Conservation (phyloP, 2,113 vertebrate genomes). For the Blennius ocellaris region DNA sequence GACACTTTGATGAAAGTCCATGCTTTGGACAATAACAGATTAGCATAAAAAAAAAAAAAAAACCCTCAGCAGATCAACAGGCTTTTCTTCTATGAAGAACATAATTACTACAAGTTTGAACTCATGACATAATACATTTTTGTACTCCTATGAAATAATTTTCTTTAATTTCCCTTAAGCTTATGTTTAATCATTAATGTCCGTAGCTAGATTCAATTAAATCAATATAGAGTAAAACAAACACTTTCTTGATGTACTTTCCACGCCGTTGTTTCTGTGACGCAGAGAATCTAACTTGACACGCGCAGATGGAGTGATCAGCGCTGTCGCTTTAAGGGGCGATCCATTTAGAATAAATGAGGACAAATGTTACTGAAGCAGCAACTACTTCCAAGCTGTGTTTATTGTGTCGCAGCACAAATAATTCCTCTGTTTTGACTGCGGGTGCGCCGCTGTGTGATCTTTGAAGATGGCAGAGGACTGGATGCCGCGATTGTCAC, state of each 20-base stretch:
- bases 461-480: conserved; percentile 49
- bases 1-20: too few species aligned
- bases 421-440: conserved; percentile 49
- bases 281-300: conserved; percentile 51
- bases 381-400: conserved; percentile 40
- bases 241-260: background rate
- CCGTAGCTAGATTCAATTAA: background rate
- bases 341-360: conserved; percentile 61
- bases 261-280: conserved; percentile 24
- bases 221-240: background rate
- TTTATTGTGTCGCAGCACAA: conserved; percentile 48
- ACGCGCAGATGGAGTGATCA: conserved; percentile 56
- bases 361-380: conserved; percentile 67
- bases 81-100: too few species aligned
- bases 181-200: background rate
- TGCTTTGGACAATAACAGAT: too few species aligned
- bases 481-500: conserved; percentile 53
- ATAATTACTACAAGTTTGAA: too few species aligned
- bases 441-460: conserved; percentile 46
- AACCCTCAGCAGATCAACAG: too few species aligned
- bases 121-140: too few species aligned
- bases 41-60: too few species aligned
- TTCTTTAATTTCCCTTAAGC: background rate
- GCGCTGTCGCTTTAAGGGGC: conserved; percentile 69
- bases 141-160: conserved; percentile 8